Evolutionary conservation across 1,140 invertebrate species (phyloP).

Genomic region (Oreohelix idahoensis): DNA sequence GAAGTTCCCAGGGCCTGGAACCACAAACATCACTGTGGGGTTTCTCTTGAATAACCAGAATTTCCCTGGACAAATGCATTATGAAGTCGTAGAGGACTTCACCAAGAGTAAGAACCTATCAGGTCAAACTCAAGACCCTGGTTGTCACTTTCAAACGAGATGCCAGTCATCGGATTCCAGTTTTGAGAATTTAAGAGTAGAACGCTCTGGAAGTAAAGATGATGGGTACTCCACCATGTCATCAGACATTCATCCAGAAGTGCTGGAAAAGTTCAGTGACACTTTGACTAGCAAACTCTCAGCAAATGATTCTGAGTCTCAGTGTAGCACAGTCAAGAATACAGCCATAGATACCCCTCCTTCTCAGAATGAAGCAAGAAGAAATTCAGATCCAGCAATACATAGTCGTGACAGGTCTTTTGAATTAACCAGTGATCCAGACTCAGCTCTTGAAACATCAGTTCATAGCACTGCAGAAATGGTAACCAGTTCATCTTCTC

Average conservation of each 20-base stretch:
- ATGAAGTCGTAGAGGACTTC: constrained; percentile 20
- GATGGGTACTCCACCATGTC: constrained; percentile 93
- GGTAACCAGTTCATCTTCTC: constrained; percentile 19
- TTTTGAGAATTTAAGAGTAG: constrained; percentile 60
- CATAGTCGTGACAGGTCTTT: constrained; percentile 12
- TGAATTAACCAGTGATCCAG: constrained; percentile 20
- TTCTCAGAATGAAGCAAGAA: neutral
- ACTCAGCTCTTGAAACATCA: constrained; percentile 17
- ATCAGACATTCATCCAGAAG: constrained; percentile 81
- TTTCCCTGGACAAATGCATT: neutral
- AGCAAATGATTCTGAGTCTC: neutral
- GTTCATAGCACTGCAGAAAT: constrained; percentile 23
- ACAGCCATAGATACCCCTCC: neutral
- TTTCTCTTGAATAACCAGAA: constrained; percentile 9
- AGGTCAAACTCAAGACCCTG: neutral
- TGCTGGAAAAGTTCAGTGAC: constrained; percentile 59
- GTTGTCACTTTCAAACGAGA: constrained; percentile 37
- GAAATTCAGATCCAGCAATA: neutral
- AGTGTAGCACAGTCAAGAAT: neutral
- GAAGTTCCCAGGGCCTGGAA: neutral
- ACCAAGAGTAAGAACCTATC: neutral
- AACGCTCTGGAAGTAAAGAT: constrained; percentile 81
- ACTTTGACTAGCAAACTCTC: constrained; percentile 33
- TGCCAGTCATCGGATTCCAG: constrained; percentile 58
- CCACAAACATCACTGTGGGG: constrained; percentile 33